Evolutionary conservation across 2,797 vertebrate genomes (phyloP).

Genomic region (Alcedo atthis): DNA sequence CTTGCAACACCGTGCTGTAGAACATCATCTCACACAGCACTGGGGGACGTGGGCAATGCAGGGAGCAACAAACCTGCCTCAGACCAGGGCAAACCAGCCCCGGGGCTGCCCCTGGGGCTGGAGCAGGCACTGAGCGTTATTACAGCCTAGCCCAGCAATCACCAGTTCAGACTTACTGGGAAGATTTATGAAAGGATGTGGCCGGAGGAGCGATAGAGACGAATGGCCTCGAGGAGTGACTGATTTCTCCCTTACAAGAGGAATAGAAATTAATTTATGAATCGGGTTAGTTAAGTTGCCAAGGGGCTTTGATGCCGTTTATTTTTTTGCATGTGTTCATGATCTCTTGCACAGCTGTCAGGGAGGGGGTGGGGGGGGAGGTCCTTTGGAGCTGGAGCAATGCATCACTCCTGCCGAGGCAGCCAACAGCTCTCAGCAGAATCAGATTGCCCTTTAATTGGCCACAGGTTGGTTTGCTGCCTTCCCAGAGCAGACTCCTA

Average conservation of each 20-base stretch:
- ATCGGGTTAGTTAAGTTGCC: slow-evolving; percentile 21
- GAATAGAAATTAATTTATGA: slow-evolving; percentile 48
- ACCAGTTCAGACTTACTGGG: neutral
- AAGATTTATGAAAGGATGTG: slow-evolving; percentile 54
- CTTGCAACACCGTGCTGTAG: rapidly evolving
- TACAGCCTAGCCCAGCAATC: neutral
- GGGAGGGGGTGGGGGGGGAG: neutral
- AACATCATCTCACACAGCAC: neutral
- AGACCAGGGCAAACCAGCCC: neutral
- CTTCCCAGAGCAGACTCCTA: neutral
- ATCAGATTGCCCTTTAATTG: neutral
- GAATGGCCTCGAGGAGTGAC: slow-evolving; percentile 21
- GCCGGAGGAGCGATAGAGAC: slow-evolving; percentile 6
- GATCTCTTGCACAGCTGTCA: slow-evolving; percentile 61
- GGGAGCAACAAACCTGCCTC: neutral
- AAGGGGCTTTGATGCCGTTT: slow-evolving; percentile 57
- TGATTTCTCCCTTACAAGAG: slow-evolving; percentile 49
- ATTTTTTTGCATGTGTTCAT: slow-evolving; percentile 1
- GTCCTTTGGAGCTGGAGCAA: neutral
- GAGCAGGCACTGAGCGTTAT: rapidly evolving
- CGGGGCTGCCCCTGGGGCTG: rapidly evolving
- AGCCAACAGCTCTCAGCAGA: slow-evolving; percentile 47
- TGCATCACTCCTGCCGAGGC: neutral
- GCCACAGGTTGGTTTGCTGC: neutral
- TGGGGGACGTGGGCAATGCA: neutral